phyloP scores from a whole-genome alignment of 2,113 vertebrate genomes.

The Apistogramma diplotaenia region DNA sequence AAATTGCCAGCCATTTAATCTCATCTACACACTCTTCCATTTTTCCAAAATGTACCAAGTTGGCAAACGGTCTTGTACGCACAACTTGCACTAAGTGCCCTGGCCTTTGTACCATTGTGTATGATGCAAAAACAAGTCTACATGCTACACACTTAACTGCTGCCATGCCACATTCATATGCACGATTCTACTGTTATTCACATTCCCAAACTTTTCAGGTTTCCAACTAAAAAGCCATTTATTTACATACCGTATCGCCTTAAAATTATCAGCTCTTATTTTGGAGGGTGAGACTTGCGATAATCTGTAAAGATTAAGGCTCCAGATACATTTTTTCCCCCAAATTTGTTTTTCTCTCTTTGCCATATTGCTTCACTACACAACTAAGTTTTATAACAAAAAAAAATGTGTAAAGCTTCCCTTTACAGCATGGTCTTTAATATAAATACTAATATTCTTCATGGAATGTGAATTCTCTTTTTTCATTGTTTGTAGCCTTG shows the following conservation, averaged over 20 bases:
- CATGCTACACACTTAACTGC: neutral
- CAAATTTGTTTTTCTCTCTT: neutral
- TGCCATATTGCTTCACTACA: neutral
- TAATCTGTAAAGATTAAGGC: neutral
- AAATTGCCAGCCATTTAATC: neutral
- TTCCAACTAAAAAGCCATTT: neutral
- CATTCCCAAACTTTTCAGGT: neutral
- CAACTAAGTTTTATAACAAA: neutral
- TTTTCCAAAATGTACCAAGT: neutral
- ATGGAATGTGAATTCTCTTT: slow-evolving; percentile 13
- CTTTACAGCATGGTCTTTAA: neutral
- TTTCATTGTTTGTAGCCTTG: neutral
- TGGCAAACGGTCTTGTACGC: neutral
- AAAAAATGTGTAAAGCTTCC: neutral
- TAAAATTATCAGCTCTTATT: neutral
- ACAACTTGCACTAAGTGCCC: neutral
- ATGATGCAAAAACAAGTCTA: neutral
- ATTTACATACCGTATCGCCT: neutral
- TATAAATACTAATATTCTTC: neutral
- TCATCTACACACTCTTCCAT: neutral
- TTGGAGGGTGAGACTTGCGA: neutral
- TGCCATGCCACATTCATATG: neutral
- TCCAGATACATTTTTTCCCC: neutral
- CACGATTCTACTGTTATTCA: neutral
- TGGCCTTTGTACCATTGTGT: neutral